A percentile compares a stretch with the other conserved stretches of the same genome.
Evolutionary conservation across 2,888 invertebrate genomes (phyloP).

Genomic region (Euspilapteryx auroguttella): DNA sequence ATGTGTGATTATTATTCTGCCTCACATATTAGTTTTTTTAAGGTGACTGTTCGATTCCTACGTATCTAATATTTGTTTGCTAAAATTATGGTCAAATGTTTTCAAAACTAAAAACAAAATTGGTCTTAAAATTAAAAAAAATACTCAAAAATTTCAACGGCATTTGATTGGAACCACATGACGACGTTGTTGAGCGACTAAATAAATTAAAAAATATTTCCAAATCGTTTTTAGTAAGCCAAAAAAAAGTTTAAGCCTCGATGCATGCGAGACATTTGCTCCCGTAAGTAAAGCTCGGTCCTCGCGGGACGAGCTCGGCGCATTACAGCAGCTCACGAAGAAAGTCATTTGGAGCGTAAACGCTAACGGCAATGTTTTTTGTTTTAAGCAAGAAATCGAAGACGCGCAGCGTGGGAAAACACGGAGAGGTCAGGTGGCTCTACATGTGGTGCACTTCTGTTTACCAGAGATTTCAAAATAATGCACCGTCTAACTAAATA

Average conservation of each 20-base stretch:
- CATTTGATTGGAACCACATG: slow-evolving; percentile 57
- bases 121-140: slow-evolving; percentile 13
- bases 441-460: slow-evolving; percentile 51
- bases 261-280: slow-evolving; percentile 41
- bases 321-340: slow-evolving; percentile 18
- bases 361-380: slow-evolving; percentile 28
- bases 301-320: too few relatives aligned
- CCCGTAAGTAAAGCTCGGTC: slow-evolving; percentile 40
- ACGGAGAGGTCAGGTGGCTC: slow-evolving; percentile 49
- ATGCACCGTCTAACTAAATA: slow-evolving; percentile 42
- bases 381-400: slow-evolving; percentile 28
- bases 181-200: slow-evolving; percentile 33
- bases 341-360: slow-evolving; percentile 20
- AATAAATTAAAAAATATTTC: slow-evolving; percentile 60
- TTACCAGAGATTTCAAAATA: slow-evolving; percentile 49
- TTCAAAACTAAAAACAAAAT: too few relatives aligned
- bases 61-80: too few relatives aligned
- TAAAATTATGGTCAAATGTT: too few relatives aligned
- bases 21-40: too few relatives aligned
- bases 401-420: slow-evolving; percentile 50
- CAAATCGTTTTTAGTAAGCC: slow-evolving; percentile 53
- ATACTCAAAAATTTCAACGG: slow-evolving; percentile 35
- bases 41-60: too few relatives aligned
- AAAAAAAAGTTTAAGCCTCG: slow-evolving; percentile 44
- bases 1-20: too few relatives aligned